These are phyloP conservation scores for Lasioglossum vierecki DNA, from an alignment of 2,888 invertebrate species.

Conservation along the genomic window DNA sequence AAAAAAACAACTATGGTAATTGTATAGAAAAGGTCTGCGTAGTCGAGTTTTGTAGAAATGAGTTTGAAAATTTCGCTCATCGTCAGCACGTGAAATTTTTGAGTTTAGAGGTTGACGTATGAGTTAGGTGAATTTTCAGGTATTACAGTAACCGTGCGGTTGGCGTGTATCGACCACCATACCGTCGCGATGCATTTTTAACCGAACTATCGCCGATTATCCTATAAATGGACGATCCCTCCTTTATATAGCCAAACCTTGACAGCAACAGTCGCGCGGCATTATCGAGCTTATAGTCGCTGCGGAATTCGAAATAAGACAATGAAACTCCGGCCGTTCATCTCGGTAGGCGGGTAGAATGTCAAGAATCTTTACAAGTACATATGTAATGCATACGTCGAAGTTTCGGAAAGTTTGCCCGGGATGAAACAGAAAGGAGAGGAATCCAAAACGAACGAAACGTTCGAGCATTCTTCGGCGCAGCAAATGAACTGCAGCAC, in stretches of 20 bases:
- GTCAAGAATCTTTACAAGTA: background rate
- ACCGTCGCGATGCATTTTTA: slow-evolving; percentile 66
- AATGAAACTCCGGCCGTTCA: slow-evolving; percentile 1
- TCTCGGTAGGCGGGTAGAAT: background rate
- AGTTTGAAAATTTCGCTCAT: no score
- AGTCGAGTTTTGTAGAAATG: no score
- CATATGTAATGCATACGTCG: background rate
- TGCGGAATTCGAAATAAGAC: background rate
- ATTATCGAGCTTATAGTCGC: background rate
- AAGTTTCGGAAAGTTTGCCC: background rate
- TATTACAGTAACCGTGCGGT: no score
- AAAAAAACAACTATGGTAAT: no score
- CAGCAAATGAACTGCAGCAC: background rate
- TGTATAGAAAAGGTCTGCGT: no score
- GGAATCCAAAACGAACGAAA: background rate
- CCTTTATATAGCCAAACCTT: slow-evolving; percentile 64
- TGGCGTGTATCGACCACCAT: slow-evolving; percentile 48
- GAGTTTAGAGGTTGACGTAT: no score
- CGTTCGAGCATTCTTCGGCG: background rate
- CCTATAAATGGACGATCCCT: slow-evolving; percentile 65
- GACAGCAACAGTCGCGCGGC: slow-evolving; percentile 23
- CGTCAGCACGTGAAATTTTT: no score
- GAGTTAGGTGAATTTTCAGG: no score
- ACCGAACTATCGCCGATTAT: slow-evolving; percentile 63
- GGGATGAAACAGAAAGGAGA: background rate